Evolutionary conservation across 2,113 vertebrate species (phyloP).

Genomic region (Chunga burmeisteri): DNA sequence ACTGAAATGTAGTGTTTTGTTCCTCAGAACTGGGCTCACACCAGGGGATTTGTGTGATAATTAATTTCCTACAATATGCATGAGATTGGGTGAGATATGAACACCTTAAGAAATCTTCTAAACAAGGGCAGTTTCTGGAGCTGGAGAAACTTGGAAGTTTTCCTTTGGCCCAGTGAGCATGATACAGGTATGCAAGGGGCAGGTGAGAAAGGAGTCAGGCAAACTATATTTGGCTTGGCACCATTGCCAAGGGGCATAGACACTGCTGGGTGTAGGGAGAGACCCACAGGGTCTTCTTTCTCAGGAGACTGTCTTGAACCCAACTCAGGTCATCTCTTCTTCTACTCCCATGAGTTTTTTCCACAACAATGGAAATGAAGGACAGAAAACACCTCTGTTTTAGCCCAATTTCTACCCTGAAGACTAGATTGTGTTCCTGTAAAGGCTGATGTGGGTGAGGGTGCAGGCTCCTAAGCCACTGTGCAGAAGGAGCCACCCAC

Average conservation of each 20-base stretch:
- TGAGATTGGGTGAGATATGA: background rate
- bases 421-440: background rate
- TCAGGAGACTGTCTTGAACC: background rate
- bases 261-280: background rate
- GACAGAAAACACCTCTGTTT: background rate
- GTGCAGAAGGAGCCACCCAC: background rate
- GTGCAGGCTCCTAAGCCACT: background rate
- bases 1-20: background rate
- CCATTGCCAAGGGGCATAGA: background rate
- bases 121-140: background rate
- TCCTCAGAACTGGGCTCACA: accelerated
- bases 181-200: background rate
- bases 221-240: background rate
- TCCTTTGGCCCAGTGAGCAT: background rate
- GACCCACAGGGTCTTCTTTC: background rate
- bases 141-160: background rate
- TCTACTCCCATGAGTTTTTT: background rate
- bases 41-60: background rate
- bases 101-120: background rate
- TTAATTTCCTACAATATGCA: background rate
- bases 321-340: background rate
- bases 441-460: background rate
- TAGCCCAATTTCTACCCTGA: background rate
- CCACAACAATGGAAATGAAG: background rate
- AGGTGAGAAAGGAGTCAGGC: background rate